Base-by-base conservation (phyloP, 2,113 vertebrate genomes). In the Sialia sialis region DNA sequence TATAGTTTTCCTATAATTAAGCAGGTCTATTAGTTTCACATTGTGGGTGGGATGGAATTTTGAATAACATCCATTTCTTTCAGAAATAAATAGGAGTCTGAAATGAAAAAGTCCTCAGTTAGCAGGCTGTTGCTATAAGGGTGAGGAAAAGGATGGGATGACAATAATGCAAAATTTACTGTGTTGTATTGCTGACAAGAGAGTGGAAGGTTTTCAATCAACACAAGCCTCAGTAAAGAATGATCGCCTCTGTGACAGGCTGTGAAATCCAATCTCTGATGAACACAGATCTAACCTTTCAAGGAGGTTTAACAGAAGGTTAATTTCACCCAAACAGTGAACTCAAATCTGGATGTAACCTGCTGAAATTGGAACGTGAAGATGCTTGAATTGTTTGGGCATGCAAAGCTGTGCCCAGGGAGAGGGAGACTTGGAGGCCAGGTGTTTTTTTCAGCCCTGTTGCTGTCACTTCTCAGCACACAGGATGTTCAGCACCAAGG, bases 21-120 rank as follows among this genome's bases (percentile, higher is more conserved):
- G 94, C 95, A 97, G 91, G 85, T 89, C 92, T 97, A 98, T 98
- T 98, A 97, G 96, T 96, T 97, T 97, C 97, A 97, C 89, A 93
- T 96, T 76, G 51, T 96, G 97, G 95, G 97, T 97, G 97, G 86
- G 93, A 97, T 87, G 83, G 95, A 98, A 97, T 97, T 97, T 97
- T 98, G 98, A 98, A 97, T 97, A 96, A 97, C 89, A 95, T 87
- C 95, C 49, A 75, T 97, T 95, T 96, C 80, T 97, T 97, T 97
- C 96, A 97, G 92, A 97, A 96, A 77, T 79, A 92, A 96, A 96
- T 95, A 95, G 48, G 83, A 95, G 39, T 95, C 78, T 96, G 80
- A 92, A 97, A 89, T 89, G 16, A 90, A 97, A 92, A 97, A 97
- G 84, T 80, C 48, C 77, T 96, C 86, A 58, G 90, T 97, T 97